Base-by-base conservation (phyloP, 2,113 vertebrate genomes). In the Hippolais icterina region DNA sequence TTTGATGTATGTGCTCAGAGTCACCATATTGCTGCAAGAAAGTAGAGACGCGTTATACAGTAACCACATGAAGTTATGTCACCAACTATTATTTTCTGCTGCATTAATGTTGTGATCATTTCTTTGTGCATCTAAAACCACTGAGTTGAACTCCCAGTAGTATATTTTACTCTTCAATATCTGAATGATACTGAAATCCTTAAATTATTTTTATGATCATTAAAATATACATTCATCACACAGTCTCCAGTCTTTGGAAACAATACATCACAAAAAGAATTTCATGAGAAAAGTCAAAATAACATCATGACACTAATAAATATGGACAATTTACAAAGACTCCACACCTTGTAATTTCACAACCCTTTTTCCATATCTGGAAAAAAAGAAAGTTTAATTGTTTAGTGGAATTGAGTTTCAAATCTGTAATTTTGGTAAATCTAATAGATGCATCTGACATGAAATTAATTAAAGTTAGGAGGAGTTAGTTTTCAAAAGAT, bases 311-410 rank as follows among this genome's bases (percentile, higher is more conserved):
- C 4, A 33, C 4, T 14, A 66, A 31, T 33, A 83, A 68, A 35
- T 6, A 56, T 3, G 4, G 9, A n/a, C 4, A 66, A 42, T 35
- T 77, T 53, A 37, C 6, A 18, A 10, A 70, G 22, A 6, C 8
- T 33, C 6, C 18, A 57, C 6, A 39, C 1, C 12, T 81, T 0
- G 0, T 18, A 2, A 8, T 4, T 76, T 81, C 24, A 44, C 11
- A 10, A 82, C 4, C 25, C 6, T 42, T 77, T 81, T 41, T 5
- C 17, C 1, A 3, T 35, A 37, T 17, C 8, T 52, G 16, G 37
- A 64, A 52, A 52, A 12, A 41, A 23, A 74, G 20, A 25, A 21
- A 29, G 15, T 49, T 54, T 25, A 31, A 63, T 44, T 60, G 11
- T 31, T 76, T 31, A 69, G 11, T 64, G 15, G 3, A 18, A 61